These are phyloP conservation scores for Actinia tenebrosa DNA, from an alignment of 64 coral and sea anemone species.

Conservation along the genomic window DNA sequence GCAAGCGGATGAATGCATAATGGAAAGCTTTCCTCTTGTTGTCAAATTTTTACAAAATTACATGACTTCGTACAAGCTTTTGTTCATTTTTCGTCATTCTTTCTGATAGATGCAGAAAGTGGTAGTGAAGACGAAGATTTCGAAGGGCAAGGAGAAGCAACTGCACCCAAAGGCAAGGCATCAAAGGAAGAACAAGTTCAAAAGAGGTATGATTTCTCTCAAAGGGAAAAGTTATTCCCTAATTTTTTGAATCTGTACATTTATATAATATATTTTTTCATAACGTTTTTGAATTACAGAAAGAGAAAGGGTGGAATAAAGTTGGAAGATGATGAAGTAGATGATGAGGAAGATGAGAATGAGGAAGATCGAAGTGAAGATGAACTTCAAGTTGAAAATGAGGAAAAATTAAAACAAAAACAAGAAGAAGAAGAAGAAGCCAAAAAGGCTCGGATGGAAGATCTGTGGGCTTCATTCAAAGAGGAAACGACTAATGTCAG, in stretches of 20 bases:
- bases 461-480: conserved; percentile 78
- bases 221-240: no score
- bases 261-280: neutral
- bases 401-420: conserved; percentile 20
- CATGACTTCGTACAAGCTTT: neutral
- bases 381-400: conserved; percentile 20
- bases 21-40: neutral
- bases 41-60: neutral
- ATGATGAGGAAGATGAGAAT: conserved; percentile 13
- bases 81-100: neutral
- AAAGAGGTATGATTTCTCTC: conserved; percentile 21
- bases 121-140: conserved; percentile 21
- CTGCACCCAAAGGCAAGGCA: neutral
- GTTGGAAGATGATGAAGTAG: conserved; percentile 48
- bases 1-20: neutral
- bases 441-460: conserved; percentile 54
- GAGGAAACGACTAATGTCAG: conserved; percentile 18
- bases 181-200: neutral
- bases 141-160: conserved; percentile 35
- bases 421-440: conserved; percentile 35
- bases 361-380: conserved; percentile 15
- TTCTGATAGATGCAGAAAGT: neutral
- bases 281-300: neutral
- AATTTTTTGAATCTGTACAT: neutral
- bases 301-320: conserved; percentile 65